These are phyloP conservation scores for Illadopsis cleaveri DNA, from an alignment of 2,113 vertebrate species.

Conservation along the genomic window DNA sequence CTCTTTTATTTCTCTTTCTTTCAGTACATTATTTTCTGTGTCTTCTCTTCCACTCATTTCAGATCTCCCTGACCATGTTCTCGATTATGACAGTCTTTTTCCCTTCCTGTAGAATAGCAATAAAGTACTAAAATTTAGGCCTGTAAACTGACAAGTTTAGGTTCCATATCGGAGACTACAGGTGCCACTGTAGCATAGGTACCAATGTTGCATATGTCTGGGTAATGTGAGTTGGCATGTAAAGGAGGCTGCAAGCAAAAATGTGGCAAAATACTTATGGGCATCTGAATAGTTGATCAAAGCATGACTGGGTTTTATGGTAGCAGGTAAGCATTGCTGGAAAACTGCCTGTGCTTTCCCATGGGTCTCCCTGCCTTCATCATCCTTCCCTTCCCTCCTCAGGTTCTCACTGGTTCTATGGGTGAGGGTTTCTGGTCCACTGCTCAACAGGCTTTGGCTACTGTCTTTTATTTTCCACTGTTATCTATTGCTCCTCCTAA, in stretches of 20 bases:
- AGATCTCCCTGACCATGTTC: neutral
- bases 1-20: neutral
- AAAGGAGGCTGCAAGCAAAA: neutral
- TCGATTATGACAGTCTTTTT: neutral
- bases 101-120: neutral
- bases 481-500: neutral
- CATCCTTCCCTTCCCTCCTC: neutral
- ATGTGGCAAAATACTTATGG: neutral
- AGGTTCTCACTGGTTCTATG: neutral
- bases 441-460: neutral
- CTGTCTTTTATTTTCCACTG: neutral
- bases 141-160: neutral
- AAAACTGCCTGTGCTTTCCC: neutral
- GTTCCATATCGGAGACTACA: neutral
- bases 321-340: neutral
- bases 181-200: neutral
- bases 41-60: neutral
- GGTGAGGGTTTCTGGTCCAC: neutral
- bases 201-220: neutral
- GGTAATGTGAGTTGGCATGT: neutral
- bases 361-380: neutral
- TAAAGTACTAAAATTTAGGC: neutral
- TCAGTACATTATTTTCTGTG: neutral
- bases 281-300: neutral
- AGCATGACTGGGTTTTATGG: neutral